Evolutionary conservation across 2,888 invertebrate genomes (phyloP).

Genomic region (Erebia aethiops): DNA sequence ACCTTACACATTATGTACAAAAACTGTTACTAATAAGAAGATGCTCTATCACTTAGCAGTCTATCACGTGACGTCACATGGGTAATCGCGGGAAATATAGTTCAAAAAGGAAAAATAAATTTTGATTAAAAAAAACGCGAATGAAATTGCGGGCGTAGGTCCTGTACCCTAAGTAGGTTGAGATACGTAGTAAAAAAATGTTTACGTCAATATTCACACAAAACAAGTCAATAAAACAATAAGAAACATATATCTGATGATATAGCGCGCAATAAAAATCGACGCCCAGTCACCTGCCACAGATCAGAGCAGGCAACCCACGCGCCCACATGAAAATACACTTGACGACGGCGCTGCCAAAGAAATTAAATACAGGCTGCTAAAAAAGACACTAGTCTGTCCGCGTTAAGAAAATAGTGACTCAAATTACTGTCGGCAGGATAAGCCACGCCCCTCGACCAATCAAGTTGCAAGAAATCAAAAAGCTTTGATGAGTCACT

Average conservation of each 20-base stretch:
- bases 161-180: neutral
- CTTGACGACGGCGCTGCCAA: constrained; percentile 73
- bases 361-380: constrained; percentile 64
- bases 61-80: too few relatives aligned
- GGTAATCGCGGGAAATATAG: too few relatives aligned
- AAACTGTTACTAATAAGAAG: too few relatives aligned
- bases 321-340: constrained; percentile 75
- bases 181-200: constrained; percentile 39
- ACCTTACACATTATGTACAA: too few relatives aligned
- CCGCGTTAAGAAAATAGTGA: too few relatives aligned
- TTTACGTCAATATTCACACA: constrained; percentile 57
- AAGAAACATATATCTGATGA: constrained; percentile 63
- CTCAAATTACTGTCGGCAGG: too few relatives aligned
- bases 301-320: constrained; percentile 66
- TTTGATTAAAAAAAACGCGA: neutral
- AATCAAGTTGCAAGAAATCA: too few relatives aligned
- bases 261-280: constrained; percentile 71
- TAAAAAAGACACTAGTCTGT: neutral
- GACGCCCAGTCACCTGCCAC: constrained; percentile 69
- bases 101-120: neutral
- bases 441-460: too few relatives aligned
- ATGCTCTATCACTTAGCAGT: too few relatives aligned
- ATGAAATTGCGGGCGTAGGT: neutral
- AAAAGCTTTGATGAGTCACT: too few relatives aligned
- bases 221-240: constrained; percentile 73